Evolutionary conservation across 2,113 vertebrate genomes (phyloP).

Genomic region (Zosterops pallidus): DNA sequence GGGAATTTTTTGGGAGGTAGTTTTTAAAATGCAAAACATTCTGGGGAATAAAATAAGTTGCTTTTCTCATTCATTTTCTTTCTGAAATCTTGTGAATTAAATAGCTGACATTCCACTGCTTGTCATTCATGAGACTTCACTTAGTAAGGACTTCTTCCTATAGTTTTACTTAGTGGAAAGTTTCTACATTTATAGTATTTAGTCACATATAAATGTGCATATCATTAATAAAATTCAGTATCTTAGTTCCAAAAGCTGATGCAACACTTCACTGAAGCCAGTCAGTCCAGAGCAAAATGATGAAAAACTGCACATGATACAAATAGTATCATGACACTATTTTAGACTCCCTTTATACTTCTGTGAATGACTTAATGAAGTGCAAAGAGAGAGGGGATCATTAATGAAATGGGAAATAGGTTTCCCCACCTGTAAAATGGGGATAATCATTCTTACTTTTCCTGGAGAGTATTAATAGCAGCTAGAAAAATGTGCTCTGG

Average conservation of each 20-base stretch:
- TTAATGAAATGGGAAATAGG: slow-evolving; percentile 33
- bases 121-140: background rate
- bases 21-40: background rate
- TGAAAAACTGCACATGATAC: background rate
- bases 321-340: background rate
- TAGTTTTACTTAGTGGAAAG: background rate
- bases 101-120: background rate
- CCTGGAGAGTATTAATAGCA: slow-evolving; percentile 29
- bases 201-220: background rate
- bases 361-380: slow-evolving; percentile 35
- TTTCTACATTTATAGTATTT: background rate
- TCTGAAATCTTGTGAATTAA: background rate
- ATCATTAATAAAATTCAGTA: background rate
- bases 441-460: slow-evolving; percentile 56
- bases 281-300: background rate
- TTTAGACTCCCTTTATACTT: slow-evolving; percentile 21
- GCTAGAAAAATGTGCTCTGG: slow-evolving; percentile 17
- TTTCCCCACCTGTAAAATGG: slow-evolving; percentile 43
- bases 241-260: background rate
- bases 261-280: background rate
- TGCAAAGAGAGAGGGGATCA: slow-evolving; percentile 13
- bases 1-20: background rate
- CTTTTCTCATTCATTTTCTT: background rate
- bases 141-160: background rate
- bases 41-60: background rate